Percentiles rank a stretch among this genome's conserved stretches.
Conservation (phyloP, 2,113 vertebrate genomes). For the Corythoichthys haematopterus region DNA sequence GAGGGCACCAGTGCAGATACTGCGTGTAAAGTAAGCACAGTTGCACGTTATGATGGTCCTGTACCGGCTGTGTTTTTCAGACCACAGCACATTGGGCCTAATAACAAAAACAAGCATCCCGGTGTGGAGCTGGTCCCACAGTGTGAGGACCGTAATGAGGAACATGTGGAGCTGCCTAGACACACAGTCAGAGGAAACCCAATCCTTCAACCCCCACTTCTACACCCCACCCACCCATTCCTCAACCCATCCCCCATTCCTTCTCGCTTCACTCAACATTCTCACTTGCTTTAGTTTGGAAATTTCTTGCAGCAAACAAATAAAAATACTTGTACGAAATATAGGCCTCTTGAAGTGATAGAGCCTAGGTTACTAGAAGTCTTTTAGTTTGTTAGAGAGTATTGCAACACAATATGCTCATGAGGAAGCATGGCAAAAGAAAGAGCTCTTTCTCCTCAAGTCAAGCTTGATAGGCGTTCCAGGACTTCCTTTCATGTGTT, state of each 20-base stretch:
- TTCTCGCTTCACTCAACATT: slow-evolving; percentile 30
- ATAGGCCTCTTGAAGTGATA: not conserved
- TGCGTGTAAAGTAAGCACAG: slow-evolving; percentile 6
- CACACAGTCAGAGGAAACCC: slow-evolving; percentile 77
- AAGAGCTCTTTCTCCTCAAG: slow-evolving; percentile 70
- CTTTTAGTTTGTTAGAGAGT: slow-evolving; percentile 33
- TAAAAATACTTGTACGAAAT: slow-evolving; percentile 29
- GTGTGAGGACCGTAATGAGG: slow-evolving; percentile 77
- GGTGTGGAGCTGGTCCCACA: slow-evolving; percentile 70
- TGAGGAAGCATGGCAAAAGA: slow-evolving; percentile 58
- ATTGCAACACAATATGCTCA: slow-evolving; percentile 65
- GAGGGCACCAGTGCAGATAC: not conserved
- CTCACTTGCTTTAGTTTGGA: slow-evolving; percentile 15
- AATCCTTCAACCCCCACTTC: slow-evolving; percentile 55
- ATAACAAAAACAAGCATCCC: slow-evolving; percentile 77
- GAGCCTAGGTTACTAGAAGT: not conserved
- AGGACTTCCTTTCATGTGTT: slow-evolving; percentile 66
- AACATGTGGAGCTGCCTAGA: slow-evolving; percentile 77
- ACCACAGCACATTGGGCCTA: slow-evolving; percentile 70
- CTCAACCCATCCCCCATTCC: slow-evolving; percentile 45
- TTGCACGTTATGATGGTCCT: slow-evolving; percentile 32
- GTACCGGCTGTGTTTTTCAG: slow-evolving; percentile 42
- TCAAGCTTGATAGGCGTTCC: slow-evolving; percentile 61
- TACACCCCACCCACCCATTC: slow-evolving; percentile 36
- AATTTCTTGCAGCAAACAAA: slow-evolving; percentile 37